Evolutionary conservation across 2,113 vertebrate genomes (phyloP), one percentile per base, ranked within the genome.

Genomic region (Pseudolaguvia tuberculata): DNA sequence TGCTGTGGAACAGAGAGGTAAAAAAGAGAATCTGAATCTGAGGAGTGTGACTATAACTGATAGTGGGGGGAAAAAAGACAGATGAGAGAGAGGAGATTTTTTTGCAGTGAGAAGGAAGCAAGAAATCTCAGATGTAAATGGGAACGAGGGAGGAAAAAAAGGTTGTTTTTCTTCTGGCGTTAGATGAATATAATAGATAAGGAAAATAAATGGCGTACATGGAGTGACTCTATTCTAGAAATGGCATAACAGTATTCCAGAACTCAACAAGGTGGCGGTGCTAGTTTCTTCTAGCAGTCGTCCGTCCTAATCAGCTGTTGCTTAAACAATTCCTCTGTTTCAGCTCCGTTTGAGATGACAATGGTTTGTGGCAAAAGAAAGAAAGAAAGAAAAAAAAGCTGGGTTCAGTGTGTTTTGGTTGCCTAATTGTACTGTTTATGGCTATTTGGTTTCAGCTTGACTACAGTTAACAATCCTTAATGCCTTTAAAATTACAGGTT

Each of bases 101-200:
- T 58, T 66, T 27, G 18, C 55, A 55, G 25, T 23, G 15, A 45
- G 39, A 48, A 13, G 56, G 70, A 47, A 48, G 56, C 14, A 56
- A 25, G 35, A 57, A 45, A 71, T 56, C 70, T 72, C 70, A 12
- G 42, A 59, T 72, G 17, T 59, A 72, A 72, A 72, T 50, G 56
- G 70, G 70, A 72, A 72, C 56, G 57, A 72, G 31, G 20, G 50
- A 35, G 20, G 50, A 27, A 70, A 70, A 70, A 21, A 68, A 20
- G 67, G 67, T 50, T 18, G 50, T 69, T 57, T 56, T 51, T 67
- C 52, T 48, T 75, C 51, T 48, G 61, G 72, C 55, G 66, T 75
- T 48, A 48, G 62, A 66, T 57, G 51, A 67, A 35, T 45, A 25
- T 53, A 42, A 66, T 66, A 57, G 63, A 58, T 48, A 62, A 56